Conservation (phyloP, 2,888 invertebrate genomes). For the Vesta saturnalis region DNA sequence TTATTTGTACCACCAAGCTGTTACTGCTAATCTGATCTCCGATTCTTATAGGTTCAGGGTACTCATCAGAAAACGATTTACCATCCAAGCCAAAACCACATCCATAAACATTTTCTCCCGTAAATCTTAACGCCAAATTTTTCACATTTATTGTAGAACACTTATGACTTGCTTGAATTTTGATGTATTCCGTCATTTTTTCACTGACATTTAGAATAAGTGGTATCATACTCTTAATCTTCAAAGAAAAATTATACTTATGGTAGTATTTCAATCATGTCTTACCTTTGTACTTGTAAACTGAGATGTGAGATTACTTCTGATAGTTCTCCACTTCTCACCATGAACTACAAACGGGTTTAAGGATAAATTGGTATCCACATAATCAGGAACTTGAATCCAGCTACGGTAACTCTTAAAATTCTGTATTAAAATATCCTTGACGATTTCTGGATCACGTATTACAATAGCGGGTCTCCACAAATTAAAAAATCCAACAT, state of each 20-base stretch:
- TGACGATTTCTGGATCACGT: constrained; percentile 55
- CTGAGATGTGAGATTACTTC: constrained; percentile 63
- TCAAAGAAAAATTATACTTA: constrained; percentile 17
- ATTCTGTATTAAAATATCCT: constrained; percentile 52
- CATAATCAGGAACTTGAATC: constrained; percentile 54
- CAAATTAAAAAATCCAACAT: constrained; percentile 55
- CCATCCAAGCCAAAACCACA: constrained; percentile 61
- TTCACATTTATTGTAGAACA: constrained; percentile 53
- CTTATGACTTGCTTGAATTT: constrained; percentile 49
- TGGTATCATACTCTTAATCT: constrained; percentile 63
- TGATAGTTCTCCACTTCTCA: constrained; percentile 62
- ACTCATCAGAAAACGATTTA: constrained; percentile 55
- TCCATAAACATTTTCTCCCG: constrained; percentile 60
- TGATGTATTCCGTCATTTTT: constrained; percentile 59
- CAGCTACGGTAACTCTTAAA: constrained; percentile 57
- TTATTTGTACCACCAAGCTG: not conserved
- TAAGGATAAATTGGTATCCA: constrained; percentile 61
- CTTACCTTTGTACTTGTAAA: constrained; percentile 62
- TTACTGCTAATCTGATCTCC: constrained; percentile 16
- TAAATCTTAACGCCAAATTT: constrained; percentile 58
- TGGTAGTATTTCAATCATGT: not conserved
- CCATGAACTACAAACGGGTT: constrained; percentile 63
- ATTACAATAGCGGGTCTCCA: constrained; percentile 52
- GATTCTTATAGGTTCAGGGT: constrained; percentile 53
- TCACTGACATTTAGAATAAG: constrained; percentile 61